Base-by-base conservation (phyloP, 2,797 vertebrate species). In the Danio jaintianensis region DNA sequence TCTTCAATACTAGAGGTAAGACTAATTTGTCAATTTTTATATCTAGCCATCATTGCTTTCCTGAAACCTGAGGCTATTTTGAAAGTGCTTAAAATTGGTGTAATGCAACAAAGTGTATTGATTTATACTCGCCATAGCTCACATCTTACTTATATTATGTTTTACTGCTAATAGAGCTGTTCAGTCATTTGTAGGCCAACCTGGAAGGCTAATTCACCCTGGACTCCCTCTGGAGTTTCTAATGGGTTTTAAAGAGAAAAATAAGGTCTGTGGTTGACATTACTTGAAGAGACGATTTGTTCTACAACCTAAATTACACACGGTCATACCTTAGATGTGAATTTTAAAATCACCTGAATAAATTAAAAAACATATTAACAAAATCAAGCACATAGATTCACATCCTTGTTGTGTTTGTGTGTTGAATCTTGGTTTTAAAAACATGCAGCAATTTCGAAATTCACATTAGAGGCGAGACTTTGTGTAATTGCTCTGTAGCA, bases 141-240 rank as follows among this genome's bases (percentile, higher is more conserved):
- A 15, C 40, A 40, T 15, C 13, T 29, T 10, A 18, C 40, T 63
- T n/a, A 63, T 9, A 40, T 63, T 43, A 56, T 45, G 8, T 58
- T 58, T 72, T 29, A 45, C 38, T 56, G 69, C 38, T 6, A 6
- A 58, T 45, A 58, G 40, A 42, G 12, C 53, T 29, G 69, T 72
- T 72, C 53, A 58, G 40, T 58, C 18, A 72, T 72, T 72, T 72
- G 12, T 72, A 22, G 69, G 40, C n/a, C 40, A 15, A 20, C 12
- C 52, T 56, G 52, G 36, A 43, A 56, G 12, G 69, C 52, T 71
- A 71, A 56, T 71, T 69, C 52, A 15, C 38, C 36, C 20, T 43
- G 7, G 52, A 11, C 40, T 72, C 52, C 69, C 52, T 43, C 18
- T 43, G 18, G 40, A 16, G 43, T 72, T 58, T 72, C 53, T 42